Evolutionary conservation across 2,113 vertebrate species (phyloP).

Genomic region (Gila orcuttii): DNA sequence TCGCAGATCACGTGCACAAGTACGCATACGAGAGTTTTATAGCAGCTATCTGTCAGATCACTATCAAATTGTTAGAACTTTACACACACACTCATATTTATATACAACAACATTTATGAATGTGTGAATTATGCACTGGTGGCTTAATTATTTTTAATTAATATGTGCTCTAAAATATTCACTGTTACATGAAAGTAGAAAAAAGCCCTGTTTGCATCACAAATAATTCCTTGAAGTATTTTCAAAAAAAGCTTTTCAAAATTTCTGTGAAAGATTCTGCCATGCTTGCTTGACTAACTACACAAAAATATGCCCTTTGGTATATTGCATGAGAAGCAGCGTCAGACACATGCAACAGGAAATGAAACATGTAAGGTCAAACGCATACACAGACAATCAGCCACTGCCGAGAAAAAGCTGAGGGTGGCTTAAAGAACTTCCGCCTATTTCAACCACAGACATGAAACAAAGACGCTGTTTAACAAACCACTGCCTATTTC

Average conservation of each 20-base stretch:
- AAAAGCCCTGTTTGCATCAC: not conserved
- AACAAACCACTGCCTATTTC: slow-evolving; percentile 11
- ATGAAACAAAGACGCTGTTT: not conserved
- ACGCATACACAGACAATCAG: not conserved
- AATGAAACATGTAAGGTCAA: slow-evolving; percentile 43
- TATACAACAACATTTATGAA: not conserved
- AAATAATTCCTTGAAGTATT: not conserved
- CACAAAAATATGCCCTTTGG: not conserved
- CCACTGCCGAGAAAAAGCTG: slow-evolving; percentile 51
- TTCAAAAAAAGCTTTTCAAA: not conserved
- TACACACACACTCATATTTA: too few species aligned
- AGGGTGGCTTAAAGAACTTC: slow-evolving; percentile 45
- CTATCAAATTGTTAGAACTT: too few species aligned
- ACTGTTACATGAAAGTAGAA: not conserved
- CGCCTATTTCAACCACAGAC: slow-evolving; percentile 8
- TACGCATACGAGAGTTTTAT: not conserved
- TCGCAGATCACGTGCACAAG: not conserved
- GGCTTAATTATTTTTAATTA: not conserved
- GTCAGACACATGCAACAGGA: slow-evolving; percentile 29
- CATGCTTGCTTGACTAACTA: slow-evolving; percentile 3
- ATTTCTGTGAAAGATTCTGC: slow-evolving; percentile 45
- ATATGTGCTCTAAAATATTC: not conserved
- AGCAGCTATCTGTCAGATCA: too few species aligned
- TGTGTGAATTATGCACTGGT: not conserved
- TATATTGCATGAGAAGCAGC: not conserved